Base-by-base conservation (phyloP, 2,888 invertebrate species). In the Azorinus chamasolen region DNA sequence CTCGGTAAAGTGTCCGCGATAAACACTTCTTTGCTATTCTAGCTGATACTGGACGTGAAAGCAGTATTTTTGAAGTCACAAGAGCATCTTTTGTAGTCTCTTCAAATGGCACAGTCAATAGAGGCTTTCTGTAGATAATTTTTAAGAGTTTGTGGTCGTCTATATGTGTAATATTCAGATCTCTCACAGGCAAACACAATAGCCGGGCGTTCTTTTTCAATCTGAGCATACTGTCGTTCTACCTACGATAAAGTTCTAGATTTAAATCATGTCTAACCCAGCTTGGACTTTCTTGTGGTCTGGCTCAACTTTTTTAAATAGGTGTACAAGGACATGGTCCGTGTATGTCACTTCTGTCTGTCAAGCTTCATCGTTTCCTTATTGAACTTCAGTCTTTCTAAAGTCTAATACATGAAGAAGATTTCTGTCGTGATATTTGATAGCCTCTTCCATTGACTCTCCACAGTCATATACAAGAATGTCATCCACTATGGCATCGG, bases 1-100 rank as follows among this genome's bases (percentile, higher is more conserved):
- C 84, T 46, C 2, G 83, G 82, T 32, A 86, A 59, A 16, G 72
- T 74, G 57, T 84, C 80, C 5, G 83, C 81, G 14, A 81, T 65
- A 32, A 53, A 61, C 65, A 83, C 57, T 5, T 74, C 45, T 32
- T 16, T 63, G 0, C 82, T 78, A 54, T 70, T 62, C 41, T n/a
- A n/a, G n/a, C n/a, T 39, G 69, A 48, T 78, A 77, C 2, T 54
- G 22, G n/a, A 78, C 22, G n/a, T 63, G n/a, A 2, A 62, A 22
- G 22, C 66, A 65, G 61, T 83, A 82, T 18, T 70, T 64, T 54
- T 71, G 71, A 1, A 76, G 63, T 41, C 70, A 41, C 50, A 82
- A 32, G 12, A 75, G 41, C 79, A 82, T 82, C 14, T 70, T 25
- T 53, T 79, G 82, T 6, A 82, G 37, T 48, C 79, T n/a, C 37